Evolutionary conservation across 2,113 vertebrate genomes (phyloP), one percentile per base, ranked within the genome.

Genomic region (Gopherus evgoodei): DNA sequence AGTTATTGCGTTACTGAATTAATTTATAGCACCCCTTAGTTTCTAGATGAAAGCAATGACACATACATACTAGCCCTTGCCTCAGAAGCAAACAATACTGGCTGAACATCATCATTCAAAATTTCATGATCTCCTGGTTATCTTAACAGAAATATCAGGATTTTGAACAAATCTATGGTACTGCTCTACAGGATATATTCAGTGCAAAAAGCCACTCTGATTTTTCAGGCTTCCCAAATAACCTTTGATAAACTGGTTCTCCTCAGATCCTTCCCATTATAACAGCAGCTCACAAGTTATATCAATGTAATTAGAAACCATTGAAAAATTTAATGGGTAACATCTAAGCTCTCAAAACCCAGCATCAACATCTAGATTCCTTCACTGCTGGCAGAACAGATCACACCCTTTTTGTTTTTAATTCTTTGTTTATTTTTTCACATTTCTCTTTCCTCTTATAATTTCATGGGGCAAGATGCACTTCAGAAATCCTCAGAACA

Each of bases 121-220:
- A 53, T 3, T 5, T n/a, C 87, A 87, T 1, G 84, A 25, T 78
- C 75, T 27, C 25, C 72, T 76, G 11, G 19, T 21, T 76, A 25
- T 44, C 72, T 76, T 44, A 38, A 76, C 72, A 76, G 38, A 44
- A 44, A 90, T 89, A 29, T 57, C 65, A 0, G 1, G 54, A 87
- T 93, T 94, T 96, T 95, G 90, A 93, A 87, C 92, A 97, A 89
- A 44, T 44, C 84, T 76, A 91, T 59, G 69, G 83, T 86, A 89
- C 35, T 93, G 93, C 87, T 89, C 95, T 89, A 84, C 59, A 94
- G 87, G 87, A 76, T 35, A 21, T 52, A 94, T 25, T 13, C 56
- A 76, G 78, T 87, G 83, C 92, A 95, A 72, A 72, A 7, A 90
- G 35, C 25, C 50, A 87, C 49, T 87, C 57, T 4, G 69, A 93